Evolutionary conservation across 2,888 invertebrate species (phyloP).

Genomic region (Aricia artaxerxes): DNA sequence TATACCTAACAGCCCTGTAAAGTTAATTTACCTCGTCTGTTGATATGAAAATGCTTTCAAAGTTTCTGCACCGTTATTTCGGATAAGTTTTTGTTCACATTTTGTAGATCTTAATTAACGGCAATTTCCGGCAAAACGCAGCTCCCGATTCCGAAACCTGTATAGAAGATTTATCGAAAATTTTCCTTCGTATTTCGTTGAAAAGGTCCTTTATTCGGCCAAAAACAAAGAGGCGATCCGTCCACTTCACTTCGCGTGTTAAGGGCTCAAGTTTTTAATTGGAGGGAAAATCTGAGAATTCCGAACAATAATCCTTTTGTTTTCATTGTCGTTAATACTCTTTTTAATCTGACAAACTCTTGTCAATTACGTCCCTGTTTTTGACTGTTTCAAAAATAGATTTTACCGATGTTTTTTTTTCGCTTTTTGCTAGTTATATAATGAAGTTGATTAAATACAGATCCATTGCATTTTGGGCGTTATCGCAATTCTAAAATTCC

Average conservation of each 20-base stretch:
- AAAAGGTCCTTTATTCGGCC: conserved; percentile 29
- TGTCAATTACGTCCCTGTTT: neutral
- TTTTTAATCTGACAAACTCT: conserved; percentile 27
- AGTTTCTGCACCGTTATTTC: neutral
- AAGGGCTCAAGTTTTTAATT: conserved; percentile 42
- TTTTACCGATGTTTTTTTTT: neutral
- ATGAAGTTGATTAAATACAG: no score
- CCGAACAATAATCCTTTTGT: conserved; percentile 40
- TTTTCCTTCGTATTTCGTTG: conserved; percentile 16
- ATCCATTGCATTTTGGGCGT: no score
- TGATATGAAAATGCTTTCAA: neutral
- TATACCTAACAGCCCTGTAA: no score
- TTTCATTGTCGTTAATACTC: conserved; percentile 38
- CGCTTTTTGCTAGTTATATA: neutral
- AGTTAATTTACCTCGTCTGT: neutral
- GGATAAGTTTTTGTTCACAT: neutral
- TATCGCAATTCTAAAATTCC: no score
- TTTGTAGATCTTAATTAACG: neutral
- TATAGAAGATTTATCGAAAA: conserved; percentile 11
- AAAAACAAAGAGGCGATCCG: conserved; percentile 40
- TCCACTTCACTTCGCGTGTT: conserved; percentile 41
- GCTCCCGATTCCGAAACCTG: neutral
- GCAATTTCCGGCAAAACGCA: conserved; percentile 5
- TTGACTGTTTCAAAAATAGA: conserved; percentile 7
- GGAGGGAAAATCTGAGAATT: conserved; percentile 41